Conservation (phyloP, 1,140 invertebrate species). For the Halesus radiatus region DNA sequence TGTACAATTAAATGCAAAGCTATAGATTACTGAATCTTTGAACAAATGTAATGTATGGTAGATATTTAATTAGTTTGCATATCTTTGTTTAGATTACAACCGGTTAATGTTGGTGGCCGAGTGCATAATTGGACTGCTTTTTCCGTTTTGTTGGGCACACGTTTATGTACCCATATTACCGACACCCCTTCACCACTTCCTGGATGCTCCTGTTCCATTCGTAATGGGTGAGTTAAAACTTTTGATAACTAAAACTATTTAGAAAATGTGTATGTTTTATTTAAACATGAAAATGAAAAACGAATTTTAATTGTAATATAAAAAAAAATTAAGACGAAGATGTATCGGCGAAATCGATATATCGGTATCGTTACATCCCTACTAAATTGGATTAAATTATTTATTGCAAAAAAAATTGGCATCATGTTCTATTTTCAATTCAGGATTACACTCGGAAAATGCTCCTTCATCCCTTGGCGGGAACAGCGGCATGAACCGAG, state of each 20-base stretch:
- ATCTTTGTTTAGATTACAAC: slow-evolving; percentile 82
- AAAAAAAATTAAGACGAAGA: too few species aligned
- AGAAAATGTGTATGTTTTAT: too few species aligned
- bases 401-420: too few species aligned
- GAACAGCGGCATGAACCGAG: slow-evolving; percentile 63
- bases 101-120: slow-evolving; percentile 97
- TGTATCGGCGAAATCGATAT: too few species aligned
- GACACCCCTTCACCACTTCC: slow-evolving; percentile 93
- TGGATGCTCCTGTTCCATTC: slow-evolving; percentile 99
- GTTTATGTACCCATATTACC: slow-evolving; percentile 99
- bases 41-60: too few species aligned
- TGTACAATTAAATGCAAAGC: too few species aligned
- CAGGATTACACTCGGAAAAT: slow-evolving; percentile 52
- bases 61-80: too few species aligned
- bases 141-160: slow-evolving; percentile 98
- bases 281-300: too few species aligned
- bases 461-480: slow-evolving; percentile 56
- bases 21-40: too few species aligned
- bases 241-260: too few species aligned
- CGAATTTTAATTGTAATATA: too few species aligned
- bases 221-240: slow-evolving; percentile 86
- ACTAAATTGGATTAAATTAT: not conserved
- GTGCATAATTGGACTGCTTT: slow-evolving; percentile 89
- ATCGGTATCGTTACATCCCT: not conserved
- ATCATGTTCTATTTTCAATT: not conserved